Evolutionary conservation across 2,113 vertebrate species (phyloP), one percentile per base, ranked within the genome.

Genomic region (Apaloderma vittatum): DNA sequence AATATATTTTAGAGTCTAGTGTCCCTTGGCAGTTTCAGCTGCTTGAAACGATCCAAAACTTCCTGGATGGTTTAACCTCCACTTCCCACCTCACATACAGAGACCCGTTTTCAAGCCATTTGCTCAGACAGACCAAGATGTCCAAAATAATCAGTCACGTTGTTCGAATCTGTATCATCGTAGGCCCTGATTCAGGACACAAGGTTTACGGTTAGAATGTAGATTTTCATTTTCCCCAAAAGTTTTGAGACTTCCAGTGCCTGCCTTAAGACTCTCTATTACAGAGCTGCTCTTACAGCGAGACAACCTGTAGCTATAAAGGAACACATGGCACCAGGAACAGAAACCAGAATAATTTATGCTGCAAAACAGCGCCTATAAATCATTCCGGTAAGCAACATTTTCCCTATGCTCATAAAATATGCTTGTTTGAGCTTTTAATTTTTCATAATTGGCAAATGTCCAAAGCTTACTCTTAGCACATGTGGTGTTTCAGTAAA

Each of bases 381-480:
- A 94, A 92, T 92, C 86, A 88, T 88, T 92, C 26, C 1, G 2
- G 79, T 77, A 93, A 95, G 88, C 74, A 94, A 76, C 26, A 22
- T 93, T 94, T 92, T 63, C 86, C 46, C 79, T 61, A 18, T 57
- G 85, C 72, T 96, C 55, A 80, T 74, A 92, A 89, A 95, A 93
- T 48, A 87, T 77, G 82, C 77, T 93, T 96, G 78, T 90, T 76
- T 52, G 48, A 90, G 75, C 63, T 94, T 40, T 92, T 92, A 90
- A 83, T 93, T 93, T 95, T 94, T 94, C 0, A 14, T 88, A 90
- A 92, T 48, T 95, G 92, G 90, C 88, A 4, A 4, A 3, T 48
- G 34, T 70, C 94, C 93, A 95, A 96, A 88, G 59, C 86, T 94
- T 93, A 91, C 74, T 86, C 75, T 96, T 83, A 88, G 82, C 85